Conservation (phyloP, 2,888 invertebrate genomes). For the Criorhina ranunculi region DNA sequence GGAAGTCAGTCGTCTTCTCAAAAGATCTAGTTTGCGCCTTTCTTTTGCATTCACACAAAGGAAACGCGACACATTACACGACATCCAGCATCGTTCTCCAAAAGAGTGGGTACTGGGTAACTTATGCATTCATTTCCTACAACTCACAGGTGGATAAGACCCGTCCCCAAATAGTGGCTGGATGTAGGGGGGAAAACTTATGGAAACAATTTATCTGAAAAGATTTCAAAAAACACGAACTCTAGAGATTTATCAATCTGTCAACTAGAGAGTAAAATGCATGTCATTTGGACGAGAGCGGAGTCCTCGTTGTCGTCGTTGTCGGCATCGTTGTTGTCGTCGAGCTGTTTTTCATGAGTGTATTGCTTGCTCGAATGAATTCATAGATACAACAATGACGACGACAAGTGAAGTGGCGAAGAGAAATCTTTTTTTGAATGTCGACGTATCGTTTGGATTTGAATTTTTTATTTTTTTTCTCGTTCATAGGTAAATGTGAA, state of each 20-base stretch:
- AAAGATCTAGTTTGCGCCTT: slow-evolving; percentile 54
- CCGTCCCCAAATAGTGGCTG: slow-evolving; percentile 14
- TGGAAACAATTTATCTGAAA: slow-evolving; percentile 55
- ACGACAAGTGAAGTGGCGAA: slow-evolving; percentile 61
- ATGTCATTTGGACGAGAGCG: slow-evolving; percentile 69
- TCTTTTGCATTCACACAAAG: slow-evolving; percentile 29
- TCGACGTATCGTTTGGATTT: slow-evolving; percentile 17
- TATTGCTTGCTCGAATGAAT: slow-evolving; percentile 36
- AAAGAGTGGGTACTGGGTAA: slow-evolving; percentile 32
- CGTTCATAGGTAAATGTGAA: slow-evolving; percentile 32
- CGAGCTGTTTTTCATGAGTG: slow-evolving; percentile 30
- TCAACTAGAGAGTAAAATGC: slow-evolving; percentile 76
- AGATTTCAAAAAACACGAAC: slow-evolving; percentile 73
- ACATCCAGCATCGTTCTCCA: slow-evolving; percentile 46
- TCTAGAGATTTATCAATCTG: slow-evolving; percentile 76
- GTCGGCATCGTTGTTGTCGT: neutral
- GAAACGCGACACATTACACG: slow-evolving; percentile 43
- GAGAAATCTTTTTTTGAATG: slow-evolving; percentile 51
- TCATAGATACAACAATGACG: slow-evolving; percentile 48
- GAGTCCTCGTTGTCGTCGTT: slow-evolving; percentile 13
- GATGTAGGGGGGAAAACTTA: neutral
- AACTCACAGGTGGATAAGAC: slow-evolving; percentile 59
- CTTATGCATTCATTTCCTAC: slow-evolving; percentile 41
- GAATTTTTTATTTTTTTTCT: slow-evolving; percentile 4
- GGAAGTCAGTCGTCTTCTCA: no score